A percentile compares a stretch with the other conserved stretches of the same genome.
These are phyloP conservation scores for Echeneis naucrates DNA, from an alignment of 2,797 vertebrate species.

Conservation along the genomic window DNA sequence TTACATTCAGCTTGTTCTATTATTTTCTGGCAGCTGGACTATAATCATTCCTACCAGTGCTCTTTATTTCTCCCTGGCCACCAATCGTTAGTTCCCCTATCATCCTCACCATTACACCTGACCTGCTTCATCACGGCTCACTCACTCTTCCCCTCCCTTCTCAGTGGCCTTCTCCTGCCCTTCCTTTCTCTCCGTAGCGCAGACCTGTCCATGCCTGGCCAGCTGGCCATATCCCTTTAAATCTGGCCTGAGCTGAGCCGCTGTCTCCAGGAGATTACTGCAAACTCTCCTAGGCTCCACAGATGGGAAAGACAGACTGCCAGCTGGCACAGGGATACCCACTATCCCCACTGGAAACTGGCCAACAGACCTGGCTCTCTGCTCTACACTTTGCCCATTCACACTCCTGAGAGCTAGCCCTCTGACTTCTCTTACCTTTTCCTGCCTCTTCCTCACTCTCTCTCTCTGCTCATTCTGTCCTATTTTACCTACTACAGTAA, in stretches of 20 bases:
- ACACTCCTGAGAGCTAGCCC: conserved; percentile 59
- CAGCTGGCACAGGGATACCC: conserved; percentile 86
- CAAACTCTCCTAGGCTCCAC: conserved; percentile 84
- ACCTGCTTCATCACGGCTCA: conserved; percentile 72
- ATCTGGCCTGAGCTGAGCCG: conserved; percentile 79
- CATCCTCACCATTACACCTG: conserved; percentile 78
- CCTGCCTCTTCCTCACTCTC: conserved; percentile 1
- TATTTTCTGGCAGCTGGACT: conserved; percentile 72
- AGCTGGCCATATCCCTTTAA: conserved; percentile 85
- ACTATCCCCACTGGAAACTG: conserved; percentile 81
- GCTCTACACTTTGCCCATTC: conserved; percentile 72
- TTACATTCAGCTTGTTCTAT: conserved; percentile 58
- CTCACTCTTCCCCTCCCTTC: conserved; percentile 63
- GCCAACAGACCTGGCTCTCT: conserved; percentile 75
- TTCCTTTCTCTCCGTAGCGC: conserved; percentile 69
- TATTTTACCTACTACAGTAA: conserved; percentile 2
- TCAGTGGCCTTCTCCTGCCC: conserved; percentile 73
- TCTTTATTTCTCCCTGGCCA: conserved; percentile 76
- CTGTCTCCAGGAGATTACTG: conserved; percentile 84
- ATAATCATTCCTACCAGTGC: conserved; percentile 73
- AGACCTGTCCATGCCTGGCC: conserved; percentile 78
- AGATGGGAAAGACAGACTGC: conserved; percentile 85
- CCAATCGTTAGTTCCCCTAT: conserved; percentile 70
- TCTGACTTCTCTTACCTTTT: conserved; percentile 49
- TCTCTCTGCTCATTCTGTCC: conserved; percentile 3